Evolutionary conservation across 53 echinoderm and acorn worm genomes (phyloP).

Genomic region (Apostichopus leukothele): DNA sequence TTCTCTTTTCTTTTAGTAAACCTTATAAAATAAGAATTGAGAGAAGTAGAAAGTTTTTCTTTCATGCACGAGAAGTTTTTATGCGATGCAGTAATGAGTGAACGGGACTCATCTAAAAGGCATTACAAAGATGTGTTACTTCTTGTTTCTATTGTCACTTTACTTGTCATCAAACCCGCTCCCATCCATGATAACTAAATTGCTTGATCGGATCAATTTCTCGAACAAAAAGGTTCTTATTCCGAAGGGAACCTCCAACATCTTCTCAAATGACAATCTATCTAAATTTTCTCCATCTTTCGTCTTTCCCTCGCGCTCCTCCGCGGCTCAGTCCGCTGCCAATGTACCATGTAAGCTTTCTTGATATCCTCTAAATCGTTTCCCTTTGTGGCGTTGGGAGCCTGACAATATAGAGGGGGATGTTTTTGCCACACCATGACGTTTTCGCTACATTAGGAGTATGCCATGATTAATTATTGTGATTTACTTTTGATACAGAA

Average conservation of each 20-base stretch:
- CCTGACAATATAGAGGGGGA: slow-evolving; percentile 41
- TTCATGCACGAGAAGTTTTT: slow-evolving; percentile 41
- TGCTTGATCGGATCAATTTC: slow-evolving; percentile 52
- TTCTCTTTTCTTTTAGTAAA: background rate
- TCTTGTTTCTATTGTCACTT: slow-evolving; percentile 32
- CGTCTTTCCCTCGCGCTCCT: slow-evolving; percentile 29
- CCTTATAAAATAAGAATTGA: slow-evolving; percentile 13
- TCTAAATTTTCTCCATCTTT: slow-evolving; percentile 19
- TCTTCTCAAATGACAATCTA: slow-evolving; percentile 41
- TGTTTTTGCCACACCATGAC: slow-evolving; percentile 47
- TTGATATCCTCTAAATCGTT: slow-evolving; percentile 42
- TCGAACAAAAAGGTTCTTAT: slow-evolving; percentile 48
- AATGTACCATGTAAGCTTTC: slow-evolving; percentile 45
- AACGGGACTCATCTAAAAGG: slow-evolving; percentile 30
- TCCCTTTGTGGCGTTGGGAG: slow-evolving; percentile 43
- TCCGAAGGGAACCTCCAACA: slow-evolving; percentile 36
- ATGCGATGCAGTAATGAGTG: slow-evolving; percentile 41
- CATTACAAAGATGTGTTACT: slow-evolving; percentile 42
- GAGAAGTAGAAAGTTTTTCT: slow-evolving; percentile 9
- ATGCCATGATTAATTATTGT: slow-evolving; percentile 27
- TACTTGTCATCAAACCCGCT: slow-evolving; percentile 46
- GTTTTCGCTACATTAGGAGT: slow-evolving; percentile 45
- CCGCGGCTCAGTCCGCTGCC: slow-evolving; percentile 45
- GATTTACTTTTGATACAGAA: background rate
- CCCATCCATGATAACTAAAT: slow-evolving; percentile 46